A percentile compares a stretch with the other conserved stretches of the same genome.
Conservation (phyloP, 1,140 invertebrate species). For the Gerris buenoi region DNA sequence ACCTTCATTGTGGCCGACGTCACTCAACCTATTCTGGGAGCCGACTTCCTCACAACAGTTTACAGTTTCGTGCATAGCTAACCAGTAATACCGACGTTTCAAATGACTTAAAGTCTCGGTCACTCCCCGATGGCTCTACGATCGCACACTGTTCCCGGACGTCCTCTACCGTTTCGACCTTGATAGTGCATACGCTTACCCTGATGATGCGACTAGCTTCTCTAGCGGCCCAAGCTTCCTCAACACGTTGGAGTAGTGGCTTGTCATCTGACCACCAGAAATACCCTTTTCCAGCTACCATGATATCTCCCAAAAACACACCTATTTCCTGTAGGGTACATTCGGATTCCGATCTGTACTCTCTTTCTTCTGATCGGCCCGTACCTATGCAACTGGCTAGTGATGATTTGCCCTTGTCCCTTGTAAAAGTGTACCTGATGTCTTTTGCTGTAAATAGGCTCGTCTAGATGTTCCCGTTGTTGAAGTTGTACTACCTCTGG, state of each 20-base stretch:
- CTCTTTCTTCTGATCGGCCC: background rate
- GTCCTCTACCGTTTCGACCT: constrained; percentile 2
- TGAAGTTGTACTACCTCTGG: background rate
- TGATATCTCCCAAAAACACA: background rate
- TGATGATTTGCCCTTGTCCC: background rate
- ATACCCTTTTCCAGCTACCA: background rate
- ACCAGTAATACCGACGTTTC: constrained; percentile 4
- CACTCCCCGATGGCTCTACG: background rate
- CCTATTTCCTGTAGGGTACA: background rate
- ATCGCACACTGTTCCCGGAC: background rate
- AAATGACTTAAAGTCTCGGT: background rate
- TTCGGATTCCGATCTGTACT: background rate
- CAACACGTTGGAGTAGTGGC: background rate
- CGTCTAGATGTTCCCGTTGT: background rate
- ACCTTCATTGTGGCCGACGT: too few species aligned
- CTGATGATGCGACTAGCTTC: background rate
- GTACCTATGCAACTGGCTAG: background rate
- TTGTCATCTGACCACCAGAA: background rate
- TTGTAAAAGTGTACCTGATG: background rate
- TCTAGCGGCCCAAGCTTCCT: background rate
- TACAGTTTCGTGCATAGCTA: background rate
- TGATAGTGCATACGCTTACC: background rate
- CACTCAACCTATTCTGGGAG: too few species aligned
- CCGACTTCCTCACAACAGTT: too few species aligned
- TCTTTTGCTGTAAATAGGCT: constrained; percentile 2